Conservation (phyloP, 1,140 invertebrate genomes). For the Venturia canescens region DNA sequence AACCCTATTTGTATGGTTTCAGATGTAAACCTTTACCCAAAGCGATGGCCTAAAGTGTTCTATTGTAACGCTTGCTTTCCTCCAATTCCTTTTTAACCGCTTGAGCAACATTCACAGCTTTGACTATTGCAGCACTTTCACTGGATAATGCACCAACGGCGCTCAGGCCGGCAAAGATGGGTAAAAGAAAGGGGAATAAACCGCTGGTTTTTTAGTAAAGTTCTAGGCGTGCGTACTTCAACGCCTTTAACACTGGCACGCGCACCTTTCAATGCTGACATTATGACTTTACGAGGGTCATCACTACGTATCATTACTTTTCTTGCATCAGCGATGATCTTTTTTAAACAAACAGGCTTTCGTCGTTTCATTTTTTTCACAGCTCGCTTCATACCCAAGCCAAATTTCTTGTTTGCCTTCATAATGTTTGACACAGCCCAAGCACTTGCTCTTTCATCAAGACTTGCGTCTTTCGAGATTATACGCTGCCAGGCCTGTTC, state of each 20-base stretch:
- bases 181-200: conserved; percentile 64
- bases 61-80: too few species aligned
- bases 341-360: neutral
- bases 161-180: conserved; percentile 47
- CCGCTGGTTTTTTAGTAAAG: conserved; percentile 66
- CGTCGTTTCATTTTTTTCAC: neutral
- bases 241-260: too few species aligned
- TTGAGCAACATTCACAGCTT: conserved; percentile 58
- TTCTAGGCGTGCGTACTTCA: conserved; percentile 54
- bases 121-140: conserved; percentile 54
- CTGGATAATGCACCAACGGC: conserved; percentile 64
- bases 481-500: neutral
- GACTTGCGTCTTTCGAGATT: neutral
- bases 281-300: neutral
- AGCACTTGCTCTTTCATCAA: conserved; percentile 5
- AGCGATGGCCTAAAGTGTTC: too few species aligned
- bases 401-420: neutral
- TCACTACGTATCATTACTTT: neutral
- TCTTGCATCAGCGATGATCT: neutral
- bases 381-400: neutral
- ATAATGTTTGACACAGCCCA: conserved; percentile 7
- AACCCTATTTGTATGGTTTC: too few species aligned
- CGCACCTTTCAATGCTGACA: neutral
- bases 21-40: too few species aligned
- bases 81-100: conserved; percentile 57